Percentiles rank a stretch among this genome's conserved stretches.
phyloP scores from a whole-genome alignment of 1,140 invertebrate genomes.

The Cyrtorhinus lividipennis region DNA sequence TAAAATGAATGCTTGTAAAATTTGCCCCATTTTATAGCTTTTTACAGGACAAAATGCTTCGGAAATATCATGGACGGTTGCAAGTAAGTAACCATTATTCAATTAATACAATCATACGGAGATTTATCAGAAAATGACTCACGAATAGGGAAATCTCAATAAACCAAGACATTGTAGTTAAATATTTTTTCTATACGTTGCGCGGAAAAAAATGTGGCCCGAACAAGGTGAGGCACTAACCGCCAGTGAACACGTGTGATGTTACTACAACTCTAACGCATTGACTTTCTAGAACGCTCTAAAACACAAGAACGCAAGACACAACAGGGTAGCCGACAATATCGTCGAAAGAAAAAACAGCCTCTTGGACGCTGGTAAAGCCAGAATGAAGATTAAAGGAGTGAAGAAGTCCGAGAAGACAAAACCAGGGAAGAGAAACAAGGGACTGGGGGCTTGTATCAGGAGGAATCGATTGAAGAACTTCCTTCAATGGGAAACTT shows the following conservation, averaged over 20 bases:
- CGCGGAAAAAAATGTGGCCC: too few species aligned
- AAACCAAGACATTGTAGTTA: too few species aligned
- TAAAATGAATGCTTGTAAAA: too few species aligned
- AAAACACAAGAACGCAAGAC: background rate
- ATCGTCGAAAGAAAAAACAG: background rate
- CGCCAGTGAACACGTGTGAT: slow-evolving; percentile 3
- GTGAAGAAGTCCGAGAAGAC: background rate
- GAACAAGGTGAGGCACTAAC: too few species aligned
- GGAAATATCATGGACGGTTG: too few species aligned
- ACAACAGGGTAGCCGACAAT: background rate
- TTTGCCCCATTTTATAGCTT: too few species aligned
- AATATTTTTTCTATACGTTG: too few species aligned
- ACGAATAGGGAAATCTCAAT: too few species aligned
- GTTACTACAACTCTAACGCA: background rate
- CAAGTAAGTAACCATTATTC: too few species aligned
- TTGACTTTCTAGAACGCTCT: background rate
- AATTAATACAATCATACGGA: too few species aligned
- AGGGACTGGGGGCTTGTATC: background rate
- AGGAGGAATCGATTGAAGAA: background rate
- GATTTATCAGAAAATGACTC: too few species aligned
- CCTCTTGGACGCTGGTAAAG: background rate
- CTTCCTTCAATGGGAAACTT: background rate
- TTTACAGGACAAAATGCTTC: too few species aligned
- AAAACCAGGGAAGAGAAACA: background rate
- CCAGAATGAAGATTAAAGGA: background rate